Evolutionary conservation across 2,888 invertebrate genomes (phyloP).

Genomic region (Epinotia ramella): DNA sequence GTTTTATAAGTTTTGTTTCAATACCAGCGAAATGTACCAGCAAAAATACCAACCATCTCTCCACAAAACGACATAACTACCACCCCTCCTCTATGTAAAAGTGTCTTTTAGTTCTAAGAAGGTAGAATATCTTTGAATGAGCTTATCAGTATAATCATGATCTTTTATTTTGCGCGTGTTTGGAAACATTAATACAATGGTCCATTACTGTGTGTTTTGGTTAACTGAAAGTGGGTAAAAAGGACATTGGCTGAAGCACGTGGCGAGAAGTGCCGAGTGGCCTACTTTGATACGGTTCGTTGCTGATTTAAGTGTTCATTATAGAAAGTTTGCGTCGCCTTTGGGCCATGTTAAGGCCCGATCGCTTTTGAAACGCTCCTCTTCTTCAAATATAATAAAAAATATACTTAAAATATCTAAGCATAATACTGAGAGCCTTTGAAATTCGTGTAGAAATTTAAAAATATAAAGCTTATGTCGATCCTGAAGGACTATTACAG

Average conservation of each 20-base stretch:
- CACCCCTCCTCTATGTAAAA: not conserved
- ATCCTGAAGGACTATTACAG: too few relatives aligned
- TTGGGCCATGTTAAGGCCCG: too few relatives aligned
- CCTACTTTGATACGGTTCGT: constrained; percentile 17
- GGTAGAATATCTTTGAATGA: not conserved
- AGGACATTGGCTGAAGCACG: constrained; percentile 31
- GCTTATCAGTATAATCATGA: constrained; percentile 19
- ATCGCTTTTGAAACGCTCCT: too few relatives aligned
- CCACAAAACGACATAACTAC: not conserved
- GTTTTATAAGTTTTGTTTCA: constrained; percentile 19
- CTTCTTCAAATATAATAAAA: too few relatives aligned
- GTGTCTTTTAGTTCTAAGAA: not conserved
- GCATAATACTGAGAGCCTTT: too few relatives aligned
- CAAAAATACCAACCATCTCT: constrained; percentile 7
- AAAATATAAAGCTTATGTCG: too few relatives aligned
- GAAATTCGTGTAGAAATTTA: too few relatives aligned
- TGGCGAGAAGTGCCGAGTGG: constrained; percentile 22
- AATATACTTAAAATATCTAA: too few relatives aligned
- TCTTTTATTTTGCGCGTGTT: constrained; percentile 36
- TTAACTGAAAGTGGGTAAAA: constrained; percentile 43
- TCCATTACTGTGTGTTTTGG: constrained; percentile 44
- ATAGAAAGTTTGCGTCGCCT: not conserved
- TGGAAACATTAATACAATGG: constrained; percentile 43
- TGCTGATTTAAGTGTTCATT: not conserved
- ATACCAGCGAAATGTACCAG: constrained; percentile 15